A percentile compares a stretch with the other conserved stretches of the same genome.
phyloP scores from a whole-genome alignment of 1,140 invertebrate species.

The Mercenaria mercenaria region DNA sequence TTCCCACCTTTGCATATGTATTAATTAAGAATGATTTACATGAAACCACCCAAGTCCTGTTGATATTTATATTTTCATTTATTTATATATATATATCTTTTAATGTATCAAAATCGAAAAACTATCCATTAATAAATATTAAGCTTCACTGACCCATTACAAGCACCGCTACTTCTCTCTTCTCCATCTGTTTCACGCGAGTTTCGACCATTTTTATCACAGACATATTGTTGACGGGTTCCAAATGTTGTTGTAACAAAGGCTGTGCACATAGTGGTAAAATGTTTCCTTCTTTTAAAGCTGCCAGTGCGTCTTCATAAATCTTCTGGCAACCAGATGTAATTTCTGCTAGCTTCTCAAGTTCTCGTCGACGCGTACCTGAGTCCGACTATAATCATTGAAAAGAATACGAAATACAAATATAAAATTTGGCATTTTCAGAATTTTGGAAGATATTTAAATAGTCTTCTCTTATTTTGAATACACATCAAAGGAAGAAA shows the following conservation, averaged over 20 bases:
- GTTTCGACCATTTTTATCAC: slow-evolving; percentile 10
- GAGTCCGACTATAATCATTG: background rate
- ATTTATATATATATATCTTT: no score
- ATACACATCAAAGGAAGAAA: no score
- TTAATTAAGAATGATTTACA: no score
- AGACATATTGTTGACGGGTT: background rate
- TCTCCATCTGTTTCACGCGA: background rate
- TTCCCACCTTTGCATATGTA: no score
- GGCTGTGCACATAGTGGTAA: background rate
- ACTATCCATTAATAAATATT: no score
- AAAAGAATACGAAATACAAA: no score
- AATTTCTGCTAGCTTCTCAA: background rate
- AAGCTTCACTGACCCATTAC: slow-evolving; percentile 34
- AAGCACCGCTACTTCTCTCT: slow-evolving; percentile 12
- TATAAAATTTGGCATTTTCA: no score
- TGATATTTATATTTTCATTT: no score
- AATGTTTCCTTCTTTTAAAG: background rate
- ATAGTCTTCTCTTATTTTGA: no score
- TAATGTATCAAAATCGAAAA: no score
- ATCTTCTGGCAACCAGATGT: background rate
- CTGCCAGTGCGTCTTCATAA: background rate
- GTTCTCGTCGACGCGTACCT: background rate
- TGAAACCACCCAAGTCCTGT: no score
- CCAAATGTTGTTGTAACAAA: background rate
- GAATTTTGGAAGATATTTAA: no score